Evolutionary conservation across 2,888 invertebrate genomes (phyloP).

Genomic region (Hedychridium roseum): DNA sequence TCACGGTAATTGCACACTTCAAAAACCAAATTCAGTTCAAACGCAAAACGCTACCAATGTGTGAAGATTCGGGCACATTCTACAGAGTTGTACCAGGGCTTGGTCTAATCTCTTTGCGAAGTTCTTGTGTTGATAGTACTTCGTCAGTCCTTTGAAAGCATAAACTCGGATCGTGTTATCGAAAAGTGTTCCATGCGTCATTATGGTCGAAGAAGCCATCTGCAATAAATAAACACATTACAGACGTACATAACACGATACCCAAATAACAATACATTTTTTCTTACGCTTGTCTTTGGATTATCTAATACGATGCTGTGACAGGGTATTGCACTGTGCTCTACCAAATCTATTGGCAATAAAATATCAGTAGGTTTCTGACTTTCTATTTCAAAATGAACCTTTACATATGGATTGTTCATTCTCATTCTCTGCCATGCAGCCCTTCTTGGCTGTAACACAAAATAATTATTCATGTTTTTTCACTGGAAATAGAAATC

Average conservation of each 20-base stretch:
- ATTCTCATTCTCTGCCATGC: slow-evolving; percentile 67
- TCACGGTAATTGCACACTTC: not conserved
- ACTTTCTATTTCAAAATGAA: slow-evolving; percentile 75
- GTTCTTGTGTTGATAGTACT: slow-evolving; percentile 71
- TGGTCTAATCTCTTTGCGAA: slow-evolving; percentile 78
- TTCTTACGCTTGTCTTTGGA: slow-evolving; percentile 51
- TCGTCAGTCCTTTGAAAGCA: slow-evolving; percentile 74
- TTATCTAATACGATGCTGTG: slow-evolving; percentile 57
- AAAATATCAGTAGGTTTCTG: slow-evolving; percentile 69
- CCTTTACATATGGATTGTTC: slow-evolving; percentile 70
- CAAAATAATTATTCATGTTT: slow-evolving; percentile 5
- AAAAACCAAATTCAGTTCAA: slow-evolving; percentile 26
- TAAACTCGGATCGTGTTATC: slow-evolving; percentile 70
- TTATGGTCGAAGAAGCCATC: slow-evolving; percentile 44
- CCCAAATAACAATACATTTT: slow-evolving; percentile 2
- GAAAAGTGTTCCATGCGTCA: slow-evolving; percentile 53
- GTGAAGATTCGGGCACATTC: slow-evolving; percentile 73
- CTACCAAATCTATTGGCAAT: slow-evolving; percentile 64
- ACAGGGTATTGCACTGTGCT: slow-evolving; percentile 54
- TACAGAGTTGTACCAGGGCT: slow-evolving; percentile 71
- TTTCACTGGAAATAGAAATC: too few relatives aligned
- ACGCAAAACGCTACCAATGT: slow-evolving; percentile 69
- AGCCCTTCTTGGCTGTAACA: slow-evolving; percentile 52
- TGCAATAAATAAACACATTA: slow-evolving; percentile 23
- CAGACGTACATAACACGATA: not conserved